Evolutionary conservation across 1,140 invertebrate genomes (phyloP).

Genomic region (Drosophila navojoa): DNA sequence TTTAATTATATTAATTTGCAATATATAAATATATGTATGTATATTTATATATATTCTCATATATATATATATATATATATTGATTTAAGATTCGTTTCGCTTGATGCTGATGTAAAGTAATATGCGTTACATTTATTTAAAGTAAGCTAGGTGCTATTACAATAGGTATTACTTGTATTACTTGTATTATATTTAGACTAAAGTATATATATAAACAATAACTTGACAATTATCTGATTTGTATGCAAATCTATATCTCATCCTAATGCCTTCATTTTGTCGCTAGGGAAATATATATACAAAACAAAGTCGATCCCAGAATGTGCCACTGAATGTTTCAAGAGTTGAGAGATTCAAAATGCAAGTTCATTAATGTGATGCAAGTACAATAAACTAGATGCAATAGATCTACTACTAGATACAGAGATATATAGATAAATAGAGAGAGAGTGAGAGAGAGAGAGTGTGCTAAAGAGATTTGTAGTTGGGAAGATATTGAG

Average conservation of each 20-base stretch:
- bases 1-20: not conserved
- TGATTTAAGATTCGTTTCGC: constrained; percentile 54
- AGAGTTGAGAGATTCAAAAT: constrained; percentile 42
- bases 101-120: constrained; percentile 67
- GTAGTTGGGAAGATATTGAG: constrained; percentile 19
- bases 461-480: constrained; percentile 29
- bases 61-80: constrained; percentile 19
- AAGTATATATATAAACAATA: constrained; percentile 42
- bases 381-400: constrained; percentile 11
- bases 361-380: constrained; percentile 17
- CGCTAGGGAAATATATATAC: constrained; percentile 63
- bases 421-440: not conserved
- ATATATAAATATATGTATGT: constrained; percentile 11
- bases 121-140: constrained; percentile 63
- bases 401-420: constrained; percentile 10
- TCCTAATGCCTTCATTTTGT: constrained; percentile 57
- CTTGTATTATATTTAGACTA: constrained; percentile 59
- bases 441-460: constrained; percentile 32
- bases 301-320: constrained; percentile 63
- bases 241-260: constrained; percentile 24
- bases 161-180: constrained; percentile 24
- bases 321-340: constrained; percentile 38
- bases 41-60: constrained; percentile 27
- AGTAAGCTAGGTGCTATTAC: constrained; percentile 69
- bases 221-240: constrained; percentile 17